Evolutionary conservation across 53 echinoderm and acorn worm species (phyloP).

Genomic region (Holothuria leucospilota): DNA sequence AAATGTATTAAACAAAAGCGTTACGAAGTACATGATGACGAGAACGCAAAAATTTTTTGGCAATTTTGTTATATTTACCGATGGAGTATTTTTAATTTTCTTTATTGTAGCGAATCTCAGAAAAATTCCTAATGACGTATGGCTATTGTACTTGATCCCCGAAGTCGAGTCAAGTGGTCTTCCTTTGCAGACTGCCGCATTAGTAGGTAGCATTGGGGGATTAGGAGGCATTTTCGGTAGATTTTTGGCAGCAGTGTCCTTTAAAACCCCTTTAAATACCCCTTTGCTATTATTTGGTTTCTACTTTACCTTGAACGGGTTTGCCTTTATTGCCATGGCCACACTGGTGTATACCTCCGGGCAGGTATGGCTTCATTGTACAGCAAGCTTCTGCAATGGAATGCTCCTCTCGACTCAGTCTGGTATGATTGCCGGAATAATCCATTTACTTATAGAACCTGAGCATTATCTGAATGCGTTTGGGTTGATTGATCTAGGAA

Average conservation of each 20-base stretch:
- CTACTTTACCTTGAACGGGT: slow-evolving; percentile 6
- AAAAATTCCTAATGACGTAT: slow-evolving; percentile 45
- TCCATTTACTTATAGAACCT: slow-evolving; percentile 7
- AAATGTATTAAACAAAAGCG: too few species aligned
- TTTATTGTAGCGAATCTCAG: slow-evolving; percentile 31
- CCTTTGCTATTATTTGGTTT: not conserved
- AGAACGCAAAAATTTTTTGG: too few species aligned
- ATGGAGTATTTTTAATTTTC: slow-evolving; percentile 1
- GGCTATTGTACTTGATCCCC: slow-evolving; percentile 31
- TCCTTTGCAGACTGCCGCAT: not conserved
- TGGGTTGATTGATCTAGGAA: slow-evolving; percentile 20
- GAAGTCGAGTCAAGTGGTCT: not conserved
- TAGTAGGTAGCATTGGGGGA: slow-evolving; percentile 17
- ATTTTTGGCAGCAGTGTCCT: slow-evolving; percentile 21
- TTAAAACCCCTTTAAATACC: not conserved
- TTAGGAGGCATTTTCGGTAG: slow-evolving; percentile 14
- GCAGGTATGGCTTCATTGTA: not conserved
- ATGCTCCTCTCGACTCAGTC: slow-evolving; percentile 22
- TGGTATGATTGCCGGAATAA: slow-evolving; percentile 29
- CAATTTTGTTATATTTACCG: too few species aligned
- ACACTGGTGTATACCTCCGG: not conserved
- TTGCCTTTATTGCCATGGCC: slow-evolving; percentile 10
- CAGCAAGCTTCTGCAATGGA: slow-evolving; percentile 7
- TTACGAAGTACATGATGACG: too few species aligned
- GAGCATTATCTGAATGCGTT: slow-evolving; percentile 13